Conservation (phyloP, 2,888 invertebrate species). For the Psylliodes chrysocephalus region DNA sequence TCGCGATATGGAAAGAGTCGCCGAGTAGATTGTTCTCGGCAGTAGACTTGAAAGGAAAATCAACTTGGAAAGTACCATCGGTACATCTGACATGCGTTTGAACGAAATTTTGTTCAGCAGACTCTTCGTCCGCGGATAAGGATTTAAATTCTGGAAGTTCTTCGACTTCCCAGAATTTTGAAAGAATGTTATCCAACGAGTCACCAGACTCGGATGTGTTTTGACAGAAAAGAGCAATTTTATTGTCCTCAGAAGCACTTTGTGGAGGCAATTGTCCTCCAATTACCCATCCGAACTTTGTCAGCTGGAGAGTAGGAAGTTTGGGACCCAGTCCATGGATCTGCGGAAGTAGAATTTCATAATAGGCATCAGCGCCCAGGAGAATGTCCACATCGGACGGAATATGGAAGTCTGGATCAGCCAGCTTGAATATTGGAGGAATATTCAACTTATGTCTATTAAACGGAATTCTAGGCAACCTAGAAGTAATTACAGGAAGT, state of each 20-base stretch:
- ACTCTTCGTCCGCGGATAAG: neutral
- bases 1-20: neutral
- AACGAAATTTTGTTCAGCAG: neutral
- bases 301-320: too few species aligned
- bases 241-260: too few species aligned
- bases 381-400: neutral
- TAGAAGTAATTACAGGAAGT: too few species aligned
- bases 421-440: neutral
- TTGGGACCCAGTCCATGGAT: too few species aligned
- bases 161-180: slow-evolving; percentile 1
- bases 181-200: neutral
- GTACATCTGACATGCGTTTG: slow-evolving; percentile 9
- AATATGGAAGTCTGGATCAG: neutral
- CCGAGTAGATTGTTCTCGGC: neutral
- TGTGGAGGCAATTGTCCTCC: too few species aligned
- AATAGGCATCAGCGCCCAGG: too few species aligned
- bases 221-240: neutral
- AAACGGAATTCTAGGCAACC: too few species aligned
- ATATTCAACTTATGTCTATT: too few species aligned
- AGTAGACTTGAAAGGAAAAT: neutral
- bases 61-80: neutral
- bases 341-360: too few species aligned
- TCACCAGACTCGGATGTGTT: neutral
- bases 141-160: neutral
- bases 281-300: neutral